Base-by-base conservation (phyloP, 1,140 invertebrate genomes). In the Dendroctonus ponderosae region DNA sequence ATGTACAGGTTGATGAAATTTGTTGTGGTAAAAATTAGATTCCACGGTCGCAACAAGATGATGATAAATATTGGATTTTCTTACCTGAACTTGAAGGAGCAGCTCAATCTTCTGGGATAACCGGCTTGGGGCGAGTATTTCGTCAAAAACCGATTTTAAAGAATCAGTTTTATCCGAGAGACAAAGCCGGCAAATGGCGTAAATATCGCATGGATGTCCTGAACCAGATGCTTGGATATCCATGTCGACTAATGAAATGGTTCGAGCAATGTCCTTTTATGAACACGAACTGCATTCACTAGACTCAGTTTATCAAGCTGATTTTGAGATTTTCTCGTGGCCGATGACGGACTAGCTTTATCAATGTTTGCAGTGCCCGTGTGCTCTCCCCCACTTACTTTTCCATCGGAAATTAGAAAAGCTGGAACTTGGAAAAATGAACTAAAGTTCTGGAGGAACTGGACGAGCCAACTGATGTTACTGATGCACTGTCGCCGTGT, bases 71-170 rank as follows among this genome's bases (percentile, higher is more conserved):
- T 26, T 26, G 26, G 26, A 26, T 26, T 26, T 12, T 71, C 74
- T 71, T 68, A 77, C 75, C 64, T 77, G 70, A 37, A 77, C 52
- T 40, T 70, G 67, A 12, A 77, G 42, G 37, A 66, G 70, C 54
- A 62, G 52, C 39, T 61, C 54, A 58, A 76, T 76, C 63, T 73
- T 72, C 42, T 71, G 68, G 41, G 65, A 64, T n/a, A 76, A 60
- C 39, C 12, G 46, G 40, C 49, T 66, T 53, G 71, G 61, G 15
- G 52, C 65, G 49, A 63, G 50, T 15, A 54, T 61, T 42, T 71
- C 73, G 56, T 74, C 75, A 66, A 72, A 76, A 65, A 76, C 61
- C 41, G 70, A 71, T 64, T 73, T 74, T 60, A 76, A 66, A 49
- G 70, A 61, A 41, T 73, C 72, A 12, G 60, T 49, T 44, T 68